Conservation (phyloP, 2,113 vertebrate genomes). For the Xenus cinereus region DNA sequence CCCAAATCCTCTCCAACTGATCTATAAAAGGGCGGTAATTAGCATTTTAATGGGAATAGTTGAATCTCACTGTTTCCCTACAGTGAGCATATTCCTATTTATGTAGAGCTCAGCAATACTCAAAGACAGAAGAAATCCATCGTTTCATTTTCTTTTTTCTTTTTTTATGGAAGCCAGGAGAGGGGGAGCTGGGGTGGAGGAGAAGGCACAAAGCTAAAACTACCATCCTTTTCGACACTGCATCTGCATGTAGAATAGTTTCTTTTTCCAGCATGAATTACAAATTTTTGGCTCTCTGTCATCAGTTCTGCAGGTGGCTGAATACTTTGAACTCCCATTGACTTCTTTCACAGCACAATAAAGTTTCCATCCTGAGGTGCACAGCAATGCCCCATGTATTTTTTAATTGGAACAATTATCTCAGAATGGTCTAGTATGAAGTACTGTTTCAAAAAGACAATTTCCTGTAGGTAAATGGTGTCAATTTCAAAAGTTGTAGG, state of each 20-base stretch:
- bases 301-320: constrained; percentile 52
- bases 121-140: constrained; percentile 36
- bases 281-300: constrained; percentile 30
- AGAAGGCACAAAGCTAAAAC: background rate
- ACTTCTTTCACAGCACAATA: constrained; percentile 42
- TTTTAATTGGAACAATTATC: constrained; percentile 65
- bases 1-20: constrained; percentile 9
- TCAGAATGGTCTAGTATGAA: constrained; percentile 7
- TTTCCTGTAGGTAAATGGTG: constrained; percentile 57
- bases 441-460: constrained; percentile 37
- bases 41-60: constrained; percentile 59
- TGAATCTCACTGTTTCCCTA: constrained; percentile 33
- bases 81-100: constrained; percentile 15
- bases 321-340: constrained; percentile 44
- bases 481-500: constrained; percentile 46
- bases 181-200: background rate
- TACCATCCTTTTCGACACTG: background rate
- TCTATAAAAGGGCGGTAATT: constrained; percentile 49
- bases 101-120: constrained; percentile 42
- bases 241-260: background rate
- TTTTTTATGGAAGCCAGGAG: background rate
- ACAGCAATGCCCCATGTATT: constrained; percentile 32
- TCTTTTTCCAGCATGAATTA: constrained; percentile 11
- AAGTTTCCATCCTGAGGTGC: constrained; percentile 32
- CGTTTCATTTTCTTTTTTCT: background rate